Evolutionary conservation across 2,113 vertebrate species (phyloP), one percentile per base, ranked within the genome.

Genomic region (Chaetops frenatus): DNA sequence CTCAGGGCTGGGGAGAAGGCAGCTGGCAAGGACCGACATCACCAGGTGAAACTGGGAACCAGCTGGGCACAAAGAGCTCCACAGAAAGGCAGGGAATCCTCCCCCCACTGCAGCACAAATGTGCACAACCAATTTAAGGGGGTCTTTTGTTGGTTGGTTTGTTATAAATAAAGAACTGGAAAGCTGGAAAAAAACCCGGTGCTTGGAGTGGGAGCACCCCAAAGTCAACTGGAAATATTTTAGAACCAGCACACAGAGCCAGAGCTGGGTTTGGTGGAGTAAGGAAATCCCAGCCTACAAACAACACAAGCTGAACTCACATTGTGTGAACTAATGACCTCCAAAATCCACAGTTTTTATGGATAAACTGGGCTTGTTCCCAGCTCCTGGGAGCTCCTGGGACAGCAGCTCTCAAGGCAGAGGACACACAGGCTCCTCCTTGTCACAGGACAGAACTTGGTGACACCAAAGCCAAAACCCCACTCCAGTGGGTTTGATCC

Each of bases 11-110:
- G 12, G 11, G 25, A 35, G 70, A 9, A 0, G 1, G 51, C 0
- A 1, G 51, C 28, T 53, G 4, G 2, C 60, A 3, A 1, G 35
- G 38, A 4, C 38, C 12, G 10, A 12, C 33, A 11, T 1, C 48
- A 7, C 4, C 57, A 10, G 3, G 2, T 0, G 12, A 2, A 1
- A 2, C 1, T 1, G 13, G 0, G 15, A 7, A 16, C 0, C 11
- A 9, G 1, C 15, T 0, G 5, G 0, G 19, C 86, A 25, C 81
- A 36, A 21, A 40, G 45, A 21, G 87, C 76, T 40, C 13, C 29
- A 7, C 4, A 9, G 51, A 15, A 16, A 36, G 0, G 5, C 0
- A 1, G 35, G 47, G 62, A 29, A 53, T 14, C 48, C 51, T 25
- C n/a, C 84, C 20, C 51, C 69, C 3, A 0, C 8, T 6, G 25